A percentile compares a stretch with the other conserved stretches of the same genome.
Conservation (phyloP, 2,113 vertebrate species). For the Podiceps cristatus region DNA sequence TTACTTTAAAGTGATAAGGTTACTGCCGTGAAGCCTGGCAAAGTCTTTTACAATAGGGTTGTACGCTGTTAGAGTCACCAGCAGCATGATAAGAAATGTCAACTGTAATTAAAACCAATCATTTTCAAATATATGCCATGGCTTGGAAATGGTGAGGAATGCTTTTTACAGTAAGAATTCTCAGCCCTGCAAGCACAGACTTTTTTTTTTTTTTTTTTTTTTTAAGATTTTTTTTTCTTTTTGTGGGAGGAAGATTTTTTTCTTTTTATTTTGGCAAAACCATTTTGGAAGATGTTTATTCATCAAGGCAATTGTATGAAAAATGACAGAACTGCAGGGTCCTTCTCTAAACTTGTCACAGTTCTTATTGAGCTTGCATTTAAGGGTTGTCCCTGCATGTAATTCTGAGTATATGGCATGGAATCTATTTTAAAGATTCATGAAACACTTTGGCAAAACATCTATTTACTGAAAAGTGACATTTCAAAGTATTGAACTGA, state of each 20-base stretch:
- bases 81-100: slow-evolving; percentile 16
- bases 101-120: slow-evolving; percentile 11
- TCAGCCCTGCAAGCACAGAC: background rate
- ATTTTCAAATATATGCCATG: background rate
- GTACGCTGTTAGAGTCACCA: background rate
- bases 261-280: background rate
- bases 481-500: slow-evolving; percentile 9
- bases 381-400: background rate
- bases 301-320: background rate
- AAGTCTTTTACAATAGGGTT: background rate
- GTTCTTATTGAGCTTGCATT: background rate
- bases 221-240: background rate
- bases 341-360: background rate
- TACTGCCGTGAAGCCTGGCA: slow-evolving; percentile 7
- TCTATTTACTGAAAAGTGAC: background rate
- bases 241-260: background rate
- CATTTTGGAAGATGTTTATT: background rate
- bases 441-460: background rate
- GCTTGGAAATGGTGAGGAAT: background rate
- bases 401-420: background rate
- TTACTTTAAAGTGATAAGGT: slow-evolving; percentile 6
- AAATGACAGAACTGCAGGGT: background rate
- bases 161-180: background rate
- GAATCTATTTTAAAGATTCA: slow-evolving; percentile 23
- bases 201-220: background rate